These are phyloP conservation scores for Rutpela maculata DNA, from an alignment of 2,888 invertebrate genomes.

Conservation along the genomic window DNA sequence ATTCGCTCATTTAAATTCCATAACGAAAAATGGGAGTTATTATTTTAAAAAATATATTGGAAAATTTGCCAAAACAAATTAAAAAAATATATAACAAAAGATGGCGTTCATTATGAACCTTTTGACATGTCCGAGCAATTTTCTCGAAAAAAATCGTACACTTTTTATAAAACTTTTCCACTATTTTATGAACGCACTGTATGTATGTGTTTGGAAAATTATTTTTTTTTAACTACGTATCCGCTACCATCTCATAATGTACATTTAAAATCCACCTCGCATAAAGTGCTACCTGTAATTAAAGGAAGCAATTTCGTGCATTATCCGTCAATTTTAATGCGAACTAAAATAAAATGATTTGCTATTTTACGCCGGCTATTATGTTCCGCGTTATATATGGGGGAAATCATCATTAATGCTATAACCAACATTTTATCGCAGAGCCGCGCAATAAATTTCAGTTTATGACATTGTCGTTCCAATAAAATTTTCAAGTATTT, in stretches of 20 bases:
- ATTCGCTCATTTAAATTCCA: too few relatives aligned
- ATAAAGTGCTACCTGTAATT: constrained; percentile 11
- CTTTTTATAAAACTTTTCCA: too few relatives aligned
- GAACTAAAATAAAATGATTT: constrained; percentile 35
- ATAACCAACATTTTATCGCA: constrained; percentile 36
- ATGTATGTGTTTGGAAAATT: too few relatives aligned
- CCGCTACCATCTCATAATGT: neutral
- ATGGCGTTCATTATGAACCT: too few relatives aligned
- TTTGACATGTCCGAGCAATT: too few relatives aligned
- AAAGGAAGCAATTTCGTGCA: constrained; percentile 15
- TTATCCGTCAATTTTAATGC: constrained; percentile 22
- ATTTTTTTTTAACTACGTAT: too few relatives aligned
- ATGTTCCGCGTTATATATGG: constrained; percentile 33
- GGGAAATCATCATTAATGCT: constrained; percentile 41
- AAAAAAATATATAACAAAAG: too few relatives aligned
- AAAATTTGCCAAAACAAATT: too few relatives aligned
- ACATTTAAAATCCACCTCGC: neutral
- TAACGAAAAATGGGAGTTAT: too few relatives aligned
- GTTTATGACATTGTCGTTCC: constrained; percentile 35
- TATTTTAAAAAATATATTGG: too few relatives aligned
- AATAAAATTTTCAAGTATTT: constrained; percentile 28
- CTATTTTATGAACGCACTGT: too few relatives aligned
- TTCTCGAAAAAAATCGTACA: too few relatives aligned
- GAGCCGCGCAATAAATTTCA: constrained; percentile 27
- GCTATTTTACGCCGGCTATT: constrained; percentile 36